Evolutionary conservation across 2,797 vertebrate genomes (phyloP), one percentile per base, ranked within the genome.

Genomic region (Xenopus petersii): DNA sequence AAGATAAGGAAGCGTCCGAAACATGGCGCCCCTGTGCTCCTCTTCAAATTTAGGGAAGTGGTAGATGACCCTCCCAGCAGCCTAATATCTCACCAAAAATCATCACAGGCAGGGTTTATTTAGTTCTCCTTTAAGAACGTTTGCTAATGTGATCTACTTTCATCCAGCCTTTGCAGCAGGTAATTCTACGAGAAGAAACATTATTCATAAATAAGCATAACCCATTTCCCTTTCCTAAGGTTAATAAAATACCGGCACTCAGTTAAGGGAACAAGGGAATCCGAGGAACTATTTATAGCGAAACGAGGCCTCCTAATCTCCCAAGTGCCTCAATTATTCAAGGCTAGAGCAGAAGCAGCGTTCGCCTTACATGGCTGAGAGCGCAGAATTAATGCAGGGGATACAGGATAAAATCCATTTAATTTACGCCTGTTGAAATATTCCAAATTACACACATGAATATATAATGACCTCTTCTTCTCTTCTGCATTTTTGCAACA

Each of bases 301-400:
- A 21, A 10, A 33, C 12, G 47, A 16, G 62, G 59, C 10, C 48
- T 16, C 4, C 36, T 56, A 16, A 15, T 64, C 33, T 69, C 75
- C 70, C 70, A n/a, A 42, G 64, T 7, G 70, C 33, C 70, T 72
- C 36, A 68, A 73, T 78, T 78, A 78, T 68, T 58, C 11, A 78
- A 47, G 16, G 59, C 17, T 48, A 51, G 36, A 58, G 67, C 51
- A 49, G 61, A 59, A 75, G 64, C 67, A 30, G 36, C 51, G 65
- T 76, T 47, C 67, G 70, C 10, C 48, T 73, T 51, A 42, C 15
- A 60, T 66, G 70, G 68, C 74, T 24, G n/a, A 63, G 17, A 72
- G 36, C 17, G 21, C 56, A 63, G 59, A 36, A 59, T 51, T 62
- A 63, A 46, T 55, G 26, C 21, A 12, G 12, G 59, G 48, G 30